Percentiles rank a stretch among this genome's conserved stretches.
Conservation (phyloP, 2,113 vertebrate species). For the Siniperca chuatsi region DNA sequence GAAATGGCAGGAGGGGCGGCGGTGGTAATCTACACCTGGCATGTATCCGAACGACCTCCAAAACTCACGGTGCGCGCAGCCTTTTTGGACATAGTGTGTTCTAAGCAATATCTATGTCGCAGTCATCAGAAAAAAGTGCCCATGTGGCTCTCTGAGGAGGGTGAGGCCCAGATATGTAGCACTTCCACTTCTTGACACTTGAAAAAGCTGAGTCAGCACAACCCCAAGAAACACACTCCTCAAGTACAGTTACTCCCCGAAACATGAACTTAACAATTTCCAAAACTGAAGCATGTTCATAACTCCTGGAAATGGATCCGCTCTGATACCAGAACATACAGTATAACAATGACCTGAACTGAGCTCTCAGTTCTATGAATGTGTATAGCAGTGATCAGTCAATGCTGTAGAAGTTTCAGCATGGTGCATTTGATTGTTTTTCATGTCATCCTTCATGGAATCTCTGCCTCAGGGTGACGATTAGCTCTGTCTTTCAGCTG, state of each 20-base stretch:
- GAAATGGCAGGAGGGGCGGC: slow-evolving; percentile 24
- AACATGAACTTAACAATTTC: neutral
- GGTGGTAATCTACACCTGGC: slow-evolving; percentile 70
- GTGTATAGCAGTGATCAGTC: neutral
- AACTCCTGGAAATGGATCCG: neutral
- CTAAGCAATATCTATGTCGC: slow-evolving; percentile 71
- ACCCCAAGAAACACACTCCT: neutral
- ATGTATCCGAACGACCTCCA: slow-evolving; percentile 68
- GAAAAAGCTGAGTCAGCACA: slow-evolving; percentile 8
- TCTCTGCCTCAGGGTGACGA: slow-evolving; percentile 14
- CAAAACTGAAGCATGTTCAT: neutral
- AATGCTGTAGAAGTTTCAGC: neutral
- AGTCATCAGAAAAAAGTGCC: slow-evolving; percentile 75
- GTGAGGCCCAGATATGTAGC: slow-evolving; percentile 61
- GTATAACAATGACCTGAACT: neutral
- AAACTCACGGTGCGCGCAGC: slow-evolving; percentile 51
- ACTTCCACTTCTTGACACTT: slow-evolving; percentile 30
- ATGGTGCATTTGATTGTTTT: slow-evolving; percentile 2
- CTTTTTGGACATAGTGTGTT: slow-evolving; percentile 55
- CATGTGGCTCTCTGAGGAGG: slow-evolving; percentile 63
- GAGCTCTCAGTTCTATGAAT: neutral
- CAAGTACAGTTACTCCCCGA: neutral
- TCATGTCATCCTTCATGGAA: slow-evolving; percentile 15
- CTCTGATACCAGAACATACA: neutral
- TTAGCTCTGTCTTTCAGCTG: slow-evolving; percentile 36